These are phyloP conservation scores for Melinopterus prodromus DNA, from an alignment of 2,888 invertebrate species.

Conservation along the genomic window DNA sequence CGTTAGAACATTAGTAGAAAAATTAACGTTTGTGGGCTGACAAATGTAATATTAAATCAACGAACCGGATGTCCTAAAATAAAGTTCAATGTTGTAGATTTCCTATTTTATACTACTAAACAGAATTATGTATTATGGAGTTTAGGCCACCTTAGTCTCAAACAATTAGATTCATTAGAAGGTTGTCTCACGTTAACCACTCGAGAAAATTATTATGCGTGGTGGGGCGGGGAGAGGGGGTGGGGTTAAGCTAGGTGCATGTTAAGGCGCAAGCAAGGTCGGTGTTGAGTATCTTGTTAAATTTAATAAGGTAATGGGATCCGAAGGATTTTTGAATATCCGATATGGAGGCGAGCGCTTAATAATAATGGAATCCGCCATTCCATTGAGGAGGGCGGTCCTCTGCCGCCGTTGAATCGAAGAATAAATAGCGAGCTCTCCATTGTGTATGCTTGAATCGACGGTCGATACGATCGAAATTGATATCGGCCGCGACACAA, in stretches of 20 bases:
- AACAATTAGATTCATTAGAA: neutral
- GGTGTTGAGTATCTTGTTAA: neutral
- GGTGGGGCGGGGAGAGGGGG: neutral
- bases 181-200: neutral
- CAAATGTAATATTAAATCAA: too few relatives aligned
- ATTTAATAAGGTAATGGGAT: conserved; percentile 4
- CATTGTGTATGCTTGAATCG: neutral
- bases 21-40: too few relatives aligned
- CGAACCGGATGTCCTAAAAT: too few relatives aligned
- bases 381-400: neutral
- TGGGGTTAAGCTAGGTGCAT: neutral
- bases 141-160: too few relatives aligned
- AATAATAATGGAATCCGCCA: neutral
- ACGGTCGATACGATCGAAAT: neutral
- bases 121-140: too few relatives aligned
- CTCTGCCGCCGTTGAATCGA: neutral
- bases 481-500: neutral
- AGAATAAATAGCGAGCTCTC: neutral
- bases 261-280: neutral
- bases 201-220: neutral
- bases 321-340: neutral
- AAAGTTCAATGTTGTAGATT: too few relatives aligned
- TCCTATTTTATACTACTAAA: too few relatives aligned
- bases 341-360: neutral
- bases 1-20: too few relatives aligned